Percentiles rank a stretch among this genome's conserved stretches.
phyloP scores from a whole-genome alignment of 2,888 invertebrate genomes.

The Brenthis daphne region DNA sequence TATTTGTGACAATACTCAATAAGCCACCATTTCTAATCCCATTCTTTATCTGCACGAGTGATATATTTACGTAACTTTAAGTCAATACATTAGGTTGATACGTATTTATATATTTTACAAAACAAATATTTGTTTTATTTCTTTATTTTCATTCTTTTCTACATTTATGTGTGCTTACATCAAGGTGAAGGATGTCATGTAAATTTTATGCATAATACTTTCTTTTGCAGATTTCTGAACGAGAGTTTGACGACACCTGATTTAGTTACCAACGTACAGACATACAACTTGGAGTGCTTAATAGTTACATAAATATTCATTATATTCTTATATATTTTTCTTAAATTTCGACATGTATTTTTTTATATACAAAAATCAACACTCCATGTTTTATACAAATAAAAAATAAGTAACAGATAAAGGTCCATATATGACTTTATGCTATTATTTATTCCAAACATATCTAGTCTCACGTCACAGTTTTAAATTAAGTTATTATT shows the following conservation, averaged over 20 bases:
- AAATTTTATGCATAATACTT: slow-evolving; percentile 42
- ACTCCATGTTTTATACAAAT: slow-evolving; percentile 13
- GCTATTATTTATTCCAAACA: slow-evolving; percentile 63
- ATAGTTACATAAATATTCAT: slow-evolving; percentile 3
- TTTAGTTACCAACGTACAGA: slow-evolving; percentile 37
- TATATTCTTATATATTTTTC: too few relatives aligned
- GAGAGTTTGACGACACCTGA: slow-evolving; percentile 48
- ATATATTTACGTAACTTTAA: too few relatives aligned
- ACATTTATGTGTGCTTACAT: too few relatives aligned
- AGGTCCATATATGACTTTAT: slow-evolving; percentile 24
- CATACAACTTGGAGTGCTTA: slow-evolving; percentile 26
- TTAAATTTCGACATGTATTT: slow-evolving; percentile 27
- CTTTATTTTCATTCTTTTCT: too few relatives aligned
- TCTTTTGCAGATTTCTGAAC: slow-evolving; percentile 73
- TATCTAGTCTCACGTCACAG: slow-evolving; percentile 81
- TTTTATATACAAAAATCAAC: slow-evolving; percentile 22
- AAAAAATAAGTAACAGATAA: background rate
- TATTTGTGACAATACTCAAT: too few relatives aligned
- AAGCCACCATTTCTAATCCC: too few relatives aligned
- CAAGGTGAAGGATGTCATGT: background rate
- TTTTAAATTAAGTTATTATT: slow-evolving; percentile 74
- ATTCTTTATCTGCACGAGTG: too few relatives aligned
- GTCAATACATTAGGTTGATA: too few relatives aligned
- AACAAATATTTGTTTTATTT: too few relatives aligned
- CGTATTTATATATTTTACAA: too few relatives aligned